Percentiles rank a stretch among this genome's conserved stretches.
Evolutionary conservation across 2,113 vertebrate species (phyloP).

Genomic region (Thamnaconus septentrionalis): DNA sequence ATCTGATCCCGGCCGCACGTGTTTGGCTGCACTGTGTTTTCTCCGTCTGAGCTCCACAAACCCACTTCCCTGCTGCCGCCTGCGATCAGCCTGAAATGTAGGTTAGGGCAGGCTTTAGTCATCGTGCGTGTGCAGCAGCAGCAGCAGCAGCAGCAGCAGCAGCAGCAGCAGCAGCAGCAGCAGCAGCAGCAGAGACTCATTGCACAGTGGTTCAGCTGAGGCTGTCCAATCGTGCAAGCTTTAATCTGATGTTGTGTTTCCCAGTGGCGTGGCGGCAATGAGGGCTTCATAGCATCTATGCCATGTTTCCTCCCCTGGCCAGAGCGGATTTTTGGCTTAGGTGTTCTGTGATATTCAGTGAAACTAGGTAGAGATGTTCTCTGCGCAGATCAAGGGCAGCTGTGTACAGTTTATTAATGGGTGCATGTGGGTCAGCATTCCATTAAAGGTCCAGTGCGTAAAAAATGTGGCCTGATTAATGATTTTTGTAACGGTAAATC

Average conservation of each 20-base stretch:
- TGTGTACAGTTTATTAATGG: too few species aligned
- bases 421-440: too few species aligned
- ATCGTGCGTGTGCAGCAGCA: neutral
- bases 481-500: too few species aligned
- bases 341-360: neutral
- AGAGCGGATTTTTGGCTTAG: constrained; percentile 9
- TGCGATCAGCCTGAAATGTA: constrained; percentile 42
- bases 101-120: constrained; percentile 59
- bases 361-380: constrained; percentile 15
- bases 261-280: neutral
- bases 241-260: constrained; percentile 31
- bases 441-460: too few species aligned
- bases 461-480: too few species aligned
- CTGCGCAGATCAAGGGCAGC: neutral
- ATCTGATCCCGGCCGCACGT: neutral
- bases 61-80: constrained; percentile 39
- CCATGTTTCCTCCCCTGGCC: neutral
- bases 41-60: constrained; percentile 43
- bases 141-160: too few species aligned
- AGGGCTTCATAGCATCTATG: neutral
- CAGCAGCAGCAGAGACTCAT: too few species aligned
- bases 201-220: constrained; percentile 18
- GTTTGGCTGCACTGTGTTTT: constrained; percentile 33
- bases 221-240: constrained; percentile 1
- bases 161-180: too few species aligned